phyloP scores from a whole-genome alignment of 2,113 vertebrate genomes.

The Calypte anna region DNA sequence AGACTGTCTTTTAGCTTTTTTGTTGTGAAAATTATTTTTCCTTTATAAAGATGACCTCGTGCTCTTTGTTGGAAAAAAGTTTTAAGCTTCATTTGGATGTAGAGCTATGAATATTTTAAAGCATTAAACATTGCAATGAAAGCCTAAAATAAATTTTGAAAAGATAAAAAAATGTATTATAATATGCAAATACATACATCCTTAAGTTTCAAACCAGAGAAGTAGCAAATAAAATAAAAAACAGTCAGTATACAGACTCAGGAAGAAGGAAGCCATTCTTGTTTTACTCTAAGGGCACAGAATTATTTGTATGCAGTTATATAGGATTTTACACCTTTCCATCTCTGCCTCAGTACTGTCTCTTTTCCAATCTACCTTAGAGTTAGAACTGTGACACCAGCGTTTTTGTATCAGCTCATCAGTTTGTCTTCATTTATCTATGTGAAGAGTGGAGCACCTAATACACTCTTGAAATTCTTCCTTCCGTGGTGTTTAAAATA shows the following conservation, averaged over 20 bases:
- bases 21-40: background rate
- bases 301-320: background rate
- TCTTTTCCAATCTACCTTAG: background rate
- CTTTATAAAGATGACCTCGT: background rate
- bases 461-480: background rate
- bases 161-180: no score
- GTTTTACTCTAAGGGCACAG: background rate
- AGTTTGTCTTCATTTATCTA: background rate
- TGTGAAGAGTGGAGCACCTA: background rate
- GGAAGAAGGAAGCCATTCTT: background rate
- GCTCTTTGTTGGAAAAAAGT: background rate
- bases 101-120: background rate
- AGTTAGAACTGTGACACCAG: background rate
- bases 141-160: background rate
- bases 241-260: background rate
- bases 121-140: background rate
- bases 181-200: background rate
- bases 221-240: background rate
- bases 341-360: background rate
- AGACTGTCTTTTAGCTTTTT: background rate
- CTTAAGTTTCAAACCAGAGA: background rate
- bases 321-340: background rate
- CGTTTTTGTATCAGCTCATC: background rate
- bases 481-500: background rate
- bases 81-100: background rate